phyloP scores from a whole-genome alignment of 2,797 vertebrate species.

The Acanthurus tractus region DNA sequence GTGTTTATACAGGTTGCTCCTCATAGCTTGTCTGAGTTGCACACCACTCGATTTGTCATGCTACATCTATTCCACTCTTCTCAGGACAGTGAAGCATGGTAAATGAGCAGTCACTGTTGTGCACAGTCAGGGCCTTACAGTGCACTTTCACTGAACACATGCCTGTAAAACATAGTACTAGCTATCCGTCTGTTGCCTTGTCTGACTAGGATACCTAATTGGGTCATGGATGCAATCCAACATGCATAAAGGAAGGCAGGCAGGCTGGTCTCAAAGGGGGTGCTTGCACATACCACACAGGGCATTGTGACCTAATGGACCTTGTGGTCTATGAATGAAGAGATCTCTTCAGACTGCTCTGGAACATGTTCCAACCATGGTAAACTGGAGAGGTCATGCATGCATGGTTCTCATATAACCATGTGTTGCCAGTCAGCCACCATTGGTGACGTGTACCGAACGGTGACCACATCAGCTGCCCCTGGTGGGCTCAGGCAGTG shows the following conservation, averaged over 20 bases:
- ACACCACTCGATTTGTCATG: too few species aligned
- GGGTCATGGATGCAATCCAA: background rate
- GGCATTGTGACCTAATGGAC: background rate
- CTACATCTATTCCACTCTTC: background rate
- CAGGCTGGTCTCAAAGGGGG: background rate
- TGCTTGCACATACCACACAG: background rate
- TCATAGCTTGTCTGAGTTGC: too few species aligned
- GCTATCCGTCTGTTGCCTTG: background rate
- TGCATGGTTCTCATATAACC: background rate
- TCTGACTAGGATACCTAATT: background rate
- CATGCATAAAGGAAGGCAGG: background rate
- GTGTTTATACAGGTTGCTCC: too few species aligned
- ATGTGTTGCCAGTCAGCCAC: background rate
- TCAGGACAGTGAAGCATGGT: too few species aligned
- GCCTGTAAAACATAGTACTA: background rate
- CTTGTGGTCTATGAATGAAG: background rate
- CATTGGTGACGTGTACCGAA: background rate
- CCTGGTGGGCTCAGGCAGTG: background rate
- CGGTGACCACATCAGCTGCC: background rate
- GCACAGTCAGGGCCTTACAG: background rate
- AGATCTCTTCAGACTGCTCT: background rate
- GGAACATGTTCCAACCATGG: background rate
- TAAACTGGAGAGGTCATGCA: background rate
- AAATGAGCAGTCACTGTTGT: background rate
- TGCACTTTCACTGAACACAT: background rate